Percentiles rank a stretch among this genome's conserved stretches.
Evolutionary conservation across 2,113 vertebrate species (phyloP).

Genomic region (Phrynosoma platyrhinos): DNA sequence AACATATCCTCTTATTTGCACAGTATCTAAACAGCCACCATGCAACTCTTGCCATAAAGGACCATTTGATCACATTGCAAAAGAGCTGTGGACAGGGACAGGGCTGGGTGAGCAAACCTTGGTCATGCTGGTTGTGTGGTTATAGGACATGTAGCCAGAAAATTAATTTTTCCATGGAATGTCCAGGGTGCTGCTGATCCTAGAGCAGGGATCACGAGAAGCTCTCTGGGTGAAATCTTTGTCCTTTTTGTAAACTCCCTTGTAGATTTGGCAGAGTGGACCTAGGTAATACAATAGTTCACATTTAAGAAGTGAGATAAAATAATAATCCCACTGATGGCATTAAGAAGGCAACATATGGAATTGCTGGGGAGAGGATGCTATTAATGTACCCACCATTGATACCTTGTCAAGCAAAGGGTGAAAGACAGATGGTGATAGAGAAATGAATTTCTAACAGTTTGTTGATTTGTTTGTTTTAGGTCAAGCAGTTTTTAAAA

Average conservation of each 20-base stretch:
- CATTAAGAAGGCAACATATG: conserved; percentile 13
- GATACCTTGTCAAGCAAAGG: not conserved
- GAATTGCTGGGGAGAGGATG: not conserved
- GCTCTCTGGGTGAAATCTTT: not conserved
- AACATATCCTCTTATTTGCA: too few relatives aligned
- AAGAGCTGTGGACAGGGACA: too few relatives aligned
- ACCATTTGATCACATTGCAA: too few relatives aligned
- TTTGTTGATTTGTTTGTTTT: conserved; percentile 31
- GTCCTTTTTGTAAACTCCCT: not conserved
- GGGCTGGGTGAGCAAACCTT: too few relatives aligned
- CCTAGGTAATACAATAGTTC: too few relatives aligned
- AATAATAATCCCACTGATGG: not conserved
- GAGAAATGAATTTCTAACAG: not conserved
- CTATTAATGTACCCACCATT: not conserved
- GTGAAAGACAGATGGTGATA: not conserved
- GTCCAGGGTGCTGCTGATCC: too few relatives aligned
- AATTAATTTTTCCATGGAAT: not conserved
- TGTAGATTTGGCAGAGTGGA: not conserved
- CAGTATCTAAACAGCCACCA: too few relatives aligned
- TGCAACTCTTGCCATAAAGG: too few relatives aligned
- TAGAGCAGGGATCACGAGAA: too few relatives aligned
- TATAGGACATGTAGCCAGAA: too few relatives aligned
- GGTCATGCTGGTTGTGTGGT: too few relatives aligned
- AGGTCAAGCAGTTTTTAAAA: conserved; percentile 45
- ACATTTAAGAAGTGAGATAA: not conserved